Percentiles rank a stretch among this genome's conserved stretches.
Conservation (phyloP, 2,888 invertebrate species). For the Brachyopa scutellaris region DNA sequence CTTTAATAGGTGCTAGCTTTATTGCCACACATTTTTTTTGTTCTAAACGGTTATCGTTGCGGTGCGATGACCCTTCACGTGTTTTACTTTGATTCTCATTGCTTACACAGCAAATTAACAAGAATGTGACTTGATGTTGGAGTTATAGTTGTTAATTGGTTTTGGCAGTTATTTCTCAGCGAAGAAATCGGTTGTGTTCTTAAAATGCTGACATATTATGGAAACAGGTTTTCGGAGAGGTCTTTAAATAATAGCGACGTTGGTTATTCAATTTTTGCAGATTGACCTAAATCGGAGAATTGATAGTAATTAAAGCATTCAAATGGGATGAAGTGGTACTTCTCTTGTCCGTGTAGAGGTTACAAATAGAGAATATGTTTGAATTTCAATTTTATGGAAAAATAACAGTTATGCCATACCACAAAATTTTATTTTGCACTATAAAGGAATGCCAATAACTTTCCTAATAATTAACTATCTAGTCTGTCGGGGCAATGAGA, state of each 20-base stretch:
- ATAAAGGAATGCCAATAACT: no score
- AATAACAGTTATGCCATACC: no score
- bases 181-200: conserved; percentile 23
- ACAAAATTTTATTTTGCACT: no score
- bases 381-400: no score
- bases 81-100: not conserved
- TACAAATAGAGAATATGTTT: no score
- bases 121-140: conserved; percentile 40
- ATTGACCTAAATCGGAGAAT: no score
- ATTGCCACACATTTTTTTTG: conserved; percentile 17
- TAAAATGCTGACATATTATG: not conserved
- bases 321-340: no score
- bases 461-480: no score
- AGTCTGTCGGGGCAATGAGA: no score
- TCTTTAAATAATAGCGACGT: no score
- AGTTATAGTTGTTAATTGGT: conserved; percentile 40
- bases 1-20: conserved; percentile 29
- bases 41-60: conserved; percentile 4
- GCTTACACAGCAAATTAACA: conserved; percentile 43
- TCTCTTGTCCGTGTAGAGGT: no score
- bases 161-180: conserved; percentile 29
- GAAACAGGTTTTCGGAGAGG: not conserved
- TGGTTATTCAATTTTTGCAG: not conserved
- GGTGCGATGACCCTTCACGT: conserved; percentile 22
- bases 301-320: no score